Evolutionary conservation across 2,113 vertebrate genomes (phyloP).

Genomic region (Bostrychus sinensis): DNA sequence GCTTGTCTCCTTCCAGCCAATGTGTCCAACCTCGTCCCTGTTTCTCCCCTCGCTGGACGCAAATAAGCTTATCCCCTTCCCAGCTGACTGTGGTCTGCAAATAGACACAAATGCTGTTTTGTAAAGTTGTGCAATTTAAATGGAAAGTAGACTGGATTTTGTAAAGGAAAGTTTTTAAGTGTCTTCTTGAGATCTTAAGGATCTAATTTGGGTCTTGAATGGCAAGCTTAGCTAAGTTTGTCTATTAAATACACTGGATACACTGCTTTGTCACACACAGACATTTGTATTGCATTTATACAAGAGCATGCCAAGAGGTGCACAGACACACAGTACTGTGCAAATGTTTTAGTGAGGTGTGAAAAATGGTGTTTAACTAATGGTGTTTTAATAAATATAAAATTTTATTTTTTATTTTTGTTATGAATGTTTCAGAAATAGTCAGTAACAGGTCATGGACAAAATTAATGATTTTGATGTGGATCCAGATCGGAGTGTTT

Average conservation of each 20-base stretch:
- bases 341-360: no score
- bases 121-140: constrained; percentile 13
- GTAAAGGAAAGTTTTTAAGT: neutral
- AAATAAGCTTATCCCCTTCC: constrained; percentile 89
- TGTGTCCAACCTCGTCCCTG: constrained; percentile 92
- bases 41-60: constrained; percentile 89
- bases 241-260: neutral
- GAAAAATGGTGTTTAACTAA: no score
- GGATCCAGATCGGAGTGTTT: no score
- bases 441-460: no score
- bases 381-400: no score
- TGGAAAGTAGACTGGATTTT: constrained; percentile 28
- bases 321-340: no score
- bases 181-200: neutral
- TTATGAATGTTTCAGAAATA: no score
- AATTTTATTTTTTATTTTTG: no score
- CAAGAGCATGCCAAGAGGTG: no score
- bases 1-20: constrained; percentile 86
- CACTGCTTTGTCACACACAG: neutral
- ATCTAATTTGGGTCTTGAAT: neutral
- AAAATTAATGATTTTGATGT: no score
- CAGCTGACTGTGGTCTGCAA: constrained; percentile 86
- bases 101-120: constrained; percentile 20
- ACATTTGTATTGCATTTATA: neutral
- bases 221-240: no score